Evolutionary conservation across 2,888 invertebrate genomes (phyloP).

Genomic region (Bugula neritina): DNA sequence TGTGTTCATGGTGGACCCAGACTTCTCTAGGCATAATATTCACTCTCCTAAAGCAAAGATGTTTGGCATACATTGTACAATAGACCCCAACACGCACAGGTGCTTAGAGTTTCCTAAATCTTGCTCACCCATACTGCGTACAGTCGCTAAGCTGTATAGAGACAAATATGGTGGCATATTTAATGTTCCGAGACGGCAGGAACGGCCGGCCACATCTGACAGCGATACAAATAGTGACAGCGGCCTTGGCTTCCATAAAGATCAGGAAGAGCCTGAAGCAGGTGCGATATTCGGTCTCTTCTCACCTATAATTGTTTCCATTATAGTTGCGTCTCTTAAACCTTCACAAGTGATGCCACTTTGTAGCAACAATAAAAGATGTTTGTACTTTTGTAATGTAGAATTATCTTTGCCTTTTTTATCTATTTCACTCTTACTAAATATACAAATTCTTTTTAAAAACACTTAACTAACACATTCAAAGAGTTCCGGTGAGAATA

Average conservation of each 20-base stretch:
- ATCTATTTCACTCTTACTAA: too few relatives aligned
- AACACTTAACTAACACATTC: too few relatives aligned
- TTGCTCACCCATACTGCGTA: slow-evolving; percentile 62
- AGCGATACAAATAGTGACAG: slow-evolving; percentile 72
- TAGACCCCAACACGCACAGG: slow-evolving; percentile 53
- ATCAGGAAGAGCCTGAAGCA: background rate
- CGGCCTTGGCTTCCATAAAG: slow-evolving; percentile 72
- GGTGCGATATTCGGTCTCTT: too few relatives aligned
- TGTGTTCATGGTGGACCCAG: slow-evolving; percentile 86
- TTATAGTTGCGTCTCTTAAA: too few relatives aligned
- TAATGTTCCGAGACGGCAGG: slow-evolving; percentile 32
- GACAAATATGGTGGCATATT: slow-evolving; percentile 38
- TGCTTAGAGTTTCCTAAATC: slow-evolving; percentile 86
- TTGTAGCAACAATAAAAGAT: too few relatives aligned
- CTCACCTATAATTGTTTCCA: too few relatives aligned
- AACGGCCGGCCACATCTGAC: background rate
- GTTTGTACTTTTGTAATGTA: too few relatives aligned
- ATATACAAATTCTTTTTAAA: too few relatives aligned
- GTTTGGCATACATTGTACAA: slow-evolving; percentile 69
- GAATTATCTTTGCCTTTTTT: too few relatives aligned
- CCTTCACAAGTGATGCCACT: too few relatives aligned
- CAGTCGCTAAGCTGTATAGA: slow-evolving; percentile 59
- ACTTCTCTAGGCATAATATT: slow-evolving; percentile 72
- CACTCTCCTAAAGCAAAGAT: slow-evolving; percentile 74
- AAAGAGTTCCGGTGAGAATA: too few relatives aligned